These are phyloP conservation scores for Marisa cornuarietis DNA, from an alignment of 1,140 invertebrate species.

Conservation along the genomic window DNA sequence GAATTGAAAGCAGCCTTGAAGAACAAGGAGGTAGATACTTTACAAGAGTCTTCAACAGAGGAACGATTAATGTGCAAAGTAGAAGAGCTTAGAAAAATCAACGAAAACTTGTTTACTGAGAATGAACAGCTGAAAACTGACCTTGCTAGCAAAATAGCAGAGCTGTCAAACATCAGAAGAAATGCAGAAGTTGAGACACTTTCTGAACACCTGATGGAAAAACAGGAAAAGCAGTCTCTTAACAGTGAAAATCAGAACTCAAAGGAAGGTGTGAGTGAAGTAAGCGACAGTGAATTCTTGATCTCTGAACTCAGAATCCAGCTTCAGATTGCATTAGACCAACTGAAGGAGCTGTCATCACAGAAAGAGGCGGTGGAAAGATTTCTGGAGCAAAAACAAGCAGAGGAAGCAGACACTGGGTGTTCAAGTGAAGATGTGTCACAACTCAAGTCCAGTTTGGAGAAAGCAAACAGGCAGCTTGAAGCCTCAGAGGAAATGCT, in stretches of 20 bases:
- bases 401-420: background rate
- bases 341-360: background rate
- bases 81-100: constrained; percentile 27
- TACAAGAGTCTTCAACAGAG: constrained; percentile 2
- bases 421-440: background rate
- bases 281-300: background rate
- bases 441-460: constrained; percentile 4
- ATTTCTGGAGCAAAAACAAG: background rate
- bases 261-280: constrained; percentile 16
- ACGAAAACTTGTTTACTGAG: constrained; percentile 17
- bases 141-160: background rate
- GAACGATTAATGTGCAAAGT: constrained; percentile 22
- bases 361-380: constrained; percentile 9
- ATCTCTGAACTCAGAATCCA: constrained; percentile 1
- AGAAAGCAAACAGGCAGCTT: constrained; percentile 1
- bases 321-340: constrained; percentile 5
- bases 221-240: constrained; percentile 1
- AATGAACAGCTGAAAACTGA: constrained; percentile 29
- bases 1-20: constrained; percentile 4
- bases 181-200: constrained; percentile 13
- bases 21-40: background rate
- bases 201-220: constrained; percentile 6
- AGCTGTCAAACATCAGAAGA: background rate
- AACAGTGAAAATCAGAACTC: constrained; percentile 3
- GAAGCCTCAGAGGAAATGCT: constrained; percentile 1